Conservation (phyloP, 1,140 invertebrate species). For the Aphis craccivora region DNA sequence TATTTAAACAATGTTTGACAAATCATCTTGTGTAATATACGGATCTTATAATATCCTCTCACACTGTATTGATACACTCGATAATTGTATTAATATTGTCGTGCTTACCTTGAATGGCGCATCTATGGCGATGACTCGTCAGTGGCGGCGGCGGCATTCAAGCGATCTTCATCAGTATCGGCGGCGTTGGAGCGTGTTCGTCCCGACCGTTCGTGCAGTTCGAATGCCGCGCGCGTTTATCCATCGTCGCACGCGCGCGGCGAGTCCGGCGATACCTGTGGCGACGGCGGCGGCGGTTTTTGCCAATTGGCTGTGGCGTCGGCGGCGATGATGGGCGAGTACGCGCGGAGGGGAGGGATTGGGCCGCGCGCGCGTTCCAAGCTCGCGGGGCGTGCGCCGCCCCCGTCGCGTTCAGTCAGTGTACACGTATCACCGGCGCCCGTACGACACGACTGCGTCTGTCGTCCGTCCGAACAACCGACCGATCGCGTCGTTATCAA, state of each 20-base stretch:
- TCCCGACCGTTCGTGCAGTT: slow-evolving; percentile 1
- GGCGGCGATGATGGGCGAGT: not conserved
- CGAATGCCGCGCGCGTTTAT: slow-evolving; percentile 47
- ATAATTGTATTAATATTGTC: not conserved
- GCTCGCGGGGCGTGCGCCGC: slow-evolving; percentile 49
- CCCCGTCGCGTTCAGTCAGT: slow-evolving; percentile 50
- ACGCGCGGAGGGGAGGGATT: not conserved
- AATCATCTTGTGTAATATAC: not conserved
- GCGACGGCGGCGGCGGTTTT: slow-evolving; percentile 46
- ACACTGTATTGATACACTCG: not conserved
- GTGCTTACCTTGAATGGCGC: not conserved
- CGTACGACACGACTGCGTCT: slow-evolving; percentile 16
- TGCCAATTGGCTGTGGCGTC: slow-evolving; percentile 45
- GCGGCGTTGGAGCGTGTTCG: not conserved
- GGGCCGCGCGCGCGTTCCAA: slow-evolving; percentile 46
- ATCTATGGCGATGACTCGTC: not conserved
- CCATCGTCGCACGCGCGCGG: not conserved
- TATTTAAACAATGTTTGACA: not conserved
- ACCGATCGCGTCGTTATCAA: not conserved
- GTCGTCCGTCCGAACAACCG: not conserved
- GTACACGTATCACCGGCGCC: slow-evolving; percentile 41
- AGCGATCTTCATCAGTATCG: not conserved
- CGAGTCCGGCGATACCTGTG: slow-evolving; percentile 53
- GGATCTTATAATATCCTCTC: not conserved
- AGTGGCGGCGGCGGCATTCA: not conserved